These are phyloP conservation scores for Agrochola circellaris DNA, from an alignment of 2,888 invertebrate genomes.

Conservation along the genomic window DNA sequence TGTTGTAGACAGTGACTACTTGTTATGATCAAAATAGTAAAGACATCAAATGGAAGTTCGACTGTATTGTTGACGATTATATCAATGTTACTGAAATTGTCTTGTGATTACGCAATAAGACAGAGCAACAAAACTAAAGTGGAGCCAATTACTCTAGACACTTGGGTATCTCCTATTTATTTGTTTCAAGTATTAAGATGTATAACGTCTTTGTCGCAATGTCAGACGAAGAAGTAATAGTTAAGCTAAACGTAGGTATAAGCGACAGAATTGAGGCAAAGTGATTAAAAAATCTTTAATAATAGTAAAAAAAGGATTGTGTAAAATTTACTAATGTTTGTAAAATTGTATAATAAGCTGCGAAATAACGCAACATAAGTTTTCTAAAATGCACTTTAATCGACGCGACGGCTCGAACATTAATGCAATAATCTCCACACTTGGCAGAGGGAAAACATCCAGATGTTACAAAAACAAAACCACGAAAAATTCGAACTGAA, in stretches of 20 bases:
- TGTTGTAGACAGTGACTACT: background rate
- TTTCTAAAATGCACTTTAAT: background rate
- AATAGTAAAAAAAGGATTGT: background rate
- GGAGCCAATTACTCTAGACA: constrained; percentile 16
- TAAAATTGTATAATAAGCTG: background rate
- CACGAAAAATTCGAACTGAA: background rate
- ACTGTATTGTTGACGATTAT: background rate
- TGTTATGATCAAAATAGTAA: background rate
- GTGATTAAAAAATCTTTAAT: background rate
- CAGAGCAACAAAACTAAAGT: constrained; percentile 19
- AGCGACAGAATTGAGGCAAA: background rate
- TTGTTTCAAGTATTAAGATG: constrained; percentile 53
- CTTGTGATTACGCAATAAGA: constrained; percentile 2
- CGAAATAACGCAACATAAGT: background rate
- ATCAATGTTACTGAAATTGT: background rate
- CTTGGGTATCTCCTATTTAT: constrained; percentile 23
- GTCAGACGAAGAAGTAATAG: constrained; percentile 47
- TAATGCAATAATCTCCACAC: background rate
- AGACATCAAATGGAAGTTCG: background rate
- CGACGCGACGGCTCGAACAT: background rate
- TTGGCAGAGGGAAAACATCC: background rate
- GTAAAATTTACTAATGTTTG: background rate
- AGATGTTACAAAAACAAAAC: background rate
- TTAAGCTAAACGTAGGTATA: background rate
- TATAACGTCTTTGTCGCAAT: constrained; percentile 61